These are phyloP conservation scores for Platorchestia sp. DNA, from an alignment of 1,140 invertebrate genomes.

Conservation along the genomic window DNA sequence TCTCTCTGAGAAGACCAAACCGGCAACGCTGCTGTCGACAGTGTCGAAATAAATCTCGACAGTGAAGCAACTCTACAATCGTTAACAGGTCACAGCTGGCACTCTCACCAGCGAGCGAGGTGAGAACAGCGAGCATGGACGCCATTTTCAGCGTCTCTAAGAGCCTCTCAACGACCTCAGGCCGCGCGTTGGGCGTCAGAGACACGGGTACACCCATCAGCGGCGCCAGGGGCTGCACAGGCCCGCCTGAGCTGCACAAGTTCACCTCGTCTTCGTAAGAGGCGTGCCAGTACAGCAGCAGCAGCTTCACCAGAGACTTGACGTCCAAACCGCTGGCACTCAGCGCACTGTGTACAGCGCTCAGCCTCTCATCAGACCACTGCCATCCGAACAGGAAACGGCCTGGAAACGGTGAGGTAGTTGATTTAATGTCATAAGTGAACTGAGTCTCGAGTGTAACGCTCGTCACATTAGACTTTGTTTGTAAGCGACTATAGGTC, in stretches of 20 bases:
- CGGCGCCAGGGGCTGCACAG: neutral
- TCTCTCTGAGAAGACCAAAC: no score
- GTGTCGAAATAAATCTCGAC: no score
- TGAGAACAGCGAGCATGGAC: neutral
- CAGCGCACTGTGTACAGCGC: neutral
- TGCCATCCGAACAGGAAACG: slow-evolving; percentile 37
- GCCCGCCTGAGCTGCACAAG: neutral
- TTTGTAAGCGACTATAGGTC: no score
- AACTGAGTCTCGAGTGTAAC: neutral
- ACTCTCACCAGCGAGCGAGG: neutral
- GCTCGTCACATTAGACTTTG: neutral
- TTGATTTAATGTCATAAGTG: neutral
- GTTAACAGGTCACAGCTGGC: neutral
- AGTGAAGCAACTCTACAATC: neutral
- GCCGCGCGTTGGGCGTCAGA: neutral
- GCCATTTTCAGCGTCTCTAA: slow-evolving; percentile 28
- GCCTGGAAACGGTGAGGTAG: neutral
- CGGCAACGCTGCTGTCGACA: no score
- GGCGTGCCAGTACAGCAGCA: neutral
- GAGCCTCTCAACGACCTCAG: neutral
- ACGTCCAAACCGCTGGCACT: neutral
- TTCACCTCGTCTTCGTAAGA: slow-evolving; percentile 13
- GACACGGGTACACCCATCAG: neutral
- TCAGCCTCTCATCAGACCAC: neutral
- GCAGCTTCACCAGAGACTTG: neutral